These are phyloP conservation scores for Sitta europaea DNA, from an alignment of 2,113 vertebrate genomes.

Conservation along the genomic window DNA sequence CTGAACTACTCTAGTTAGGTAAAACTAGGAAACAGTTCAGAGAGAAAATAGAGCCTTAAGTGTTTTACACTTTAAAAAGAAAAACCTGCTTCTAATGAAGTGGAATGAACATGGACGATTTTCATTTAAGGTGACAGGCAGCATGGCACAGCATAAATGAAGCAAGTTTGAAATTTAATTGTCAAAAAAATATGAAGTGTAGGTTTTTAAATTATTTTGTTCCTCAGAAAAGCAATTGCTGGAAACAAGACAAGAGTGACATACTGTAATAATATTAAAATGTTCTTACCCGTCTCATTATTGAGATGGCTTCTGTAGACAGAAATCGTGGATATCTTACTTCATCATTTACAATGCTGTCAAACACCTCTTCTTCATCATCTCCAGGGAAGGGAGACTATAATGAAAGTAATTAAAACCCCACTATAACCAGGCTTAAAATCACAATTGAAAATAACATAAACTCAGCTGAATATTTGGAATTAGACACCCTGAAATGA, in stretches of 20 bases:
- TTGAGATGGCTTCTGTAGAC: slow-evolving; percentile 96
- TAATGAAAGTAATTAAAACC: background rate
- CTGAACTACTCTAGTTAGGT: background rate
- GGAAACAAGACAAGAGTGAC: background rate
- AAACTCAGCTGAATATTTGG: background rate
- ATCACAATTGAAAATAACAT: background rate
- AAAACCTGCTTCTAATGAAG: background rate
- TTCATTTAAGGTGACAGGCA: background rate
- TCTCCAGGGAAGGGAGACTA: slow-evolving; percentile 98
- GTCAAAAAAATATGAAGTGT: fast-evolving
- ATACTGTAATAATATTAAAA: background rate
- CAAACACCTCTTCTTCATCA: slow-evolving; percentile 98
- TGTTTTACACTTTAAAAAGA: background rate
- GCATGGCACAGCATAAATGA: background rate
- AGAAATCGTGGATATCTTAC: slow-evolving; percentile 96
- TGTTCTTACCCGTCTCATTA: slow-evolving; percentile 93
- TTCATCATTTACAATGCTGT: slow-evolving; percentile 99
- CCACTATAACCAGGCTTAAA: background rate
- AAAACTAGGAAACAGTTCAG: background rate
- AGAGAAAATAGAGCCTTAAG: background rate
- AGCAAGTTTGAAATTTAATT: background rate
- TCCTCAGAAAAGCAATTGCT: background rate
- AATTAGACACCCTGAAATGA: background rate
- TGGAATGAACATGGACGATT: background rate
- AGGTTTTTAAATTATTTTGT: background rate